Percentiles rank a stretch among this genome's conserved stretches.
phyloP scores from a whole-genome alignment of 2,888 invertebrate genomes.

The Lasioglossum lativentre region DNA sequence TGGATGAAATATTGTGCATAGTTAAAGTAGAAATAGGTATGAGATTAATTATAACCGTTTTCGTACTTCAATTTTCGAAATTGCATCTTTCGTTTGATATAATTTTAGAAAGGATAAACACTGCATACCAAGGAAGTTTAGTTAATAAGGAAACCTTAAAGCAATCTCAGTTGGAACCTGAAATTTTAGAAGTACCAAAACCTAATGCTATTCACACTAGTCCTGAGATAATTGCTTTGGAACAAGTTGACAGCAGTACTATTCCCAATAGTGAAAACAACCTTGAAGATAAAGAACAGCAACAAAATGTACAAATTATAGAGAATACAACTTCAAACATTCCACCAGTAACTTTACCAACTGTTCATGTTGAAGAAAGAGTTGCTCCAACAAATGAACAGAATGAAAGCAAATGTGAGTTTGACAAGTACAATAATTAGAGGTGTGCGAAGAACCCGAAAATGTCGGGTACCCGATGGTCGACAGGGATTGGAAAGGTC shows the following conservation, averaged over 20 bases:
- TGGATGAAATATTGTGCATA: conserved; percentile 73
- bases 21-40: conserved; percentile 78
- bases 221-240: conserved; percentile 23
- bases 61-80: not conserved
- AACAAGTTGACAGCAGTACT: conserved; percentile 15
- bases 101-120: conserved; percentile 73
- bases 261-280: conserved; percentile 18
- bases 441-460: not conserved
- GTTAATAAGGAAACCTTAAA: conserved; percentile 86
- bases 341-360: not conserved
- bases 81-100: not conserved
- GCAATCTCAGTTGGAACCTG: conserved; percentile 72
- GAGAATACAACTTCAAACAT: conserved; percentile 1
- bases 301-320: conserved; percentile 23
- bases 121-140: conserved; percentile 74
- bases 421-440: not conserved
- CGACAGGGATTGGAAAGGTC: not conserved
- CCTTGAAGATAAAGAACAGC: conserved; percentile 18
- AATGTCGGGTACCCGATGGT: not conserved
- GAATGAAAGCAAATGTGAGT: conserved; percentile 19
- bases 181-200: conserved; percentile 51
- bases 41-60: not conserved
- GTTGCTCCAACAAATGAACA: not conserved
- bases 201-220: conserved; percentile 35
- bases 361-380: conserved; percentile 17